Evolutionary conservation across 2,797 vertebrate genomes (phyloP).

Genomic region (Tokudaia tokunoshimensis): DNA sequence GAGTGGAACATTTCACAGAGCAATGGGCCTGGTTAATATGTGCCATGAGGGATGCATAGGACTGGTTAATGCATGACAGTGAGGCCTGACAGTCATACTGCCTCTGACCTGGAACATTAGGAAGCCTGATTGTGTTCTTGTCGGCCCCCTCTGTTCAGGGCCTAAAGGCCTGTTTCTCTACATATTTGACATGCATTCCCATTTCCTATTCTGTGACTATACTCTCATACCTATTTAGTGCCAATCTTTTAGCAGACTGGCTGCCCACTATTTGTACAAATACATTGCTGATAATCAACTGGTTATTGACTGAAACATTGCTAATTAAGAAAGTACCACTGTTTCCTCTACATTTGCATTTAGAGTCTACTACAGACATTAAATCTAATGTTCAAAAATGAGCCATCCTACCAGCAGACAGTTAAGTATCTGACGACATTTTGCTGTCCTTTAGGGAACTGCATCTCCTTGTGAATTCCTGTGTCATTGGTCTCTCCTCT

Average conservation of each 20-base stretch:
- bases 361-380: neutral
- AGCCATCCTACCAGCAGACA: neutral
- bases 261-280: neutral
- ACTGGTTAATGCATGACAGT: neutral
- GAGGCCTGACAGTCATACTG: neutral
- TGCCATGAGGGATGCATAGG: neutral
- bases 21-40: neutral
- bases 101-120: neutral
- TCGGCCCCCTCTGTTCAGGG: neutral
- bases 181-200: neutral
- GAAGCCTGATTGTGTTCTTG: neutral
- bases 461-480: neutral
- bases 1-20: neutral
- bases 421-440: neutral
- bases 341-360: neutral
- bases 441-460: neutral
- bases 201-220: neutral
- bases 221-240: neutral
- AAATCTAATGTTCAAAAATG: neutral
- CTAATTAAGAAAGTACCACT: neutral
- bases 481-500: neutral
- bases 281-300: neutral
- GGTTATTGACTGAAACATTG: neutral
- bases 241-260: neutral
- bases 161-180: neutral